A percentile compares a stretch with the other conserved stretches of the same genome.
phyloP scores from a whole-genome alignment of 2,113 vertebrate species.

The Vimba vimba region DNA sequence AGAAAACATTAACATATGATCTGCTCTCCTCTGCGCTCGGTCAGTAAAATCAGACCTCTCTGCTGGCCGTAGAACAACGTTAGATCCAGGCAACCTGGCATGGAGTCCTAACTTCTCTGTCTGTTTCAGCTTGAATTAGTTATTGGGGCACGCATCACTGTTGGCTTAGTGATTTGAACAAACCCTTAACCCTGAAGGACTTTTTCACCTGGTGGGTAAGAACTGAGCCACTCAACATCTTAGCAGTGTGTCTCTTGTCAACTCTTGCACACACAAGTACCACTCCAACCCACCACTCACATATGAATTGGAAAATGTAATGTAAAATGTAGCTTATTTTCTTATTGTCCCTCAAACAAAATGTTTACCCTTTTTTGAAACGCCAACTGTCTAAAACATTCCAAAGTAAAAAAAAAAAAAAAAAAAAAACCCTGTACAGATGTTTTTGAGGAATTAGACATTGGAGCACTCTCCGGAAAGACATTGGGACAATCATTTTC shows the following conservation, averaged over 20 bases:
- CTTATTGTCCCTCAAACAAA: background rate
- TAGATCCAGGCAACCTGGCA: slow-evolving; percentile 58
- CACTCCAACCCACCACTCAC: background rate
- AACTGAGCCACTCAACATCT: background rate
- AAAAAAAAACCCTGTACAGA: too few species aligned
- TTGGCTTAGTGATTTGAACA: background rate
- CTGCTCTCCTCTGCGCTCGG: slow-evolving; percentile 47
- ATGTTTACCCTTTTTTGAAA: background rate
- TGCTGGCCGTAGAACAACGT: slow-evolving; percentile 53
- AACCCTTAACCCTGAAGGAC: background rate
- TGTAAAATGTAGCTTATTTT: background rate
- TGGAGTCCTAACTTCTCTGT: slow-evolving; percentile 59
- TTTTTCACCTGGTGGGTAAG: background rate
- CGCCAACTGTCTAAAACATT: background rate
- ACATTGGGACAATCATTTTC: background rate
- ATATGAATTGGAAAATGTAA: background rate
- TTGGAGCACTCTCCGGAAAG: background rate
- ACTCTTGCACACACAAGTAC: background rate
- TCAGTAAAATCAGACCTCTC: slow-evolving; percentile 61
- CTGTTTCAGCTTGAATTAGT: slow-evolving; percentile 55
- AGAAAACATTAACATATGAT: slow-evolving; percentile 67
- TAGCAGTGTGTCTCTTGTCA: background rate
- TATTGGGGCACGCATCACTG: slow-evolving; percentile 30
- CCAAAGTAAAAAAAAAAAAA: background rate
- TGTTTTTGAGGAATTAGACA: background rate